phyloP scores from a whole-genome alignment of 2,797 vertebrate species.

The Acanthornis magna region DNA sequence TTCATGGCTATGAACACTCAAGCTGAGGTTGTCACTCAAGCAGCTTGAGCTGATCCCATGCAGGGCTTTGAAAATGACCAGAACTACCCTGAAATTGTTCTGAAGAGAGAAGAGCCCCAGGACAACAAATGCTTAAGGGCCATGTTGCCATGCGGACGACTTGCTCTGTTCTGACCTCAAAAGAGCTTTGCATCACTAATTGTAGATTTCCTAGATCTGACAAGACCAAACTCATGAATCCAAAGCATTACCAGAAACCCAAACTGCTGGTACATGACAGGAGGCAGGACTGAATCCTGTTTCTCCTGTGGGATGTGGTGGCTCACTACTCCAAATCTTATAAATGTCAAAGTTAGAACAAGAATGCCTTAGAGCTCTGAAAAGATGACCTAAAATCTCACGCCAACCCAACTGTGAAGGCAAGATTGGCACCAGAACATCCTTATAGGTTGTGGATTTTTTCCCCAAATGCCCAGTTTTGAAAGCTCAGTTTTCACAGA shows the following conservation, averaged over 20 bases:
- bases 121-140: not conserved
- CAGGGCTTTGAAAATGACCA: not conserved
- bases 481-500: not conserved
- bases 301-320: not conserved
- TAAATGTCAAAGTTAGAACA: not conserved
- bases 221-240: not conserved
- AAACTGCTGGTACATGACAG: not conserved
- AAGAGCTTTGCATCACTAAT: not conserved
- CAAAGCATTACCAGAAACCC: not conserved
- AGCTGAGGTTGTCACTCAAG: not conserved
- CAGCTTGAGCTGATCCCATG: not conserved
- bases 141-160: not conserved
- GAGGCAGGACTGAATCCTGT: not conserved
- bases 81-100: not conserved
- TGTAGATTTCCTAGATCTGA: not conserved
- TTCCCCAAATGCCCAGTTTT: not conserved
- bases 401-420: not conserved
- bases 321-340: not conserved
- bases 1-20: not conserved
- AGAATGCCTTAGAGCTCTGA: not conserved
- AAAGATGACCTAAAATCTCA: not conserved
- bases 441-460: accelerated
- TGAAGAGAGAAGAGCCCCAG: not conserved
- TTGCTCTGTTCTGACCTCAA: not conserved
- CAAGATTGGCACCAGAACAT: not conserved